Percentiles rank a stretch among this genome's conserved stretches.
Conservation (phyloP, 2,888 invertebrate genomes). For the Toxonevra muliebris region DNA sequence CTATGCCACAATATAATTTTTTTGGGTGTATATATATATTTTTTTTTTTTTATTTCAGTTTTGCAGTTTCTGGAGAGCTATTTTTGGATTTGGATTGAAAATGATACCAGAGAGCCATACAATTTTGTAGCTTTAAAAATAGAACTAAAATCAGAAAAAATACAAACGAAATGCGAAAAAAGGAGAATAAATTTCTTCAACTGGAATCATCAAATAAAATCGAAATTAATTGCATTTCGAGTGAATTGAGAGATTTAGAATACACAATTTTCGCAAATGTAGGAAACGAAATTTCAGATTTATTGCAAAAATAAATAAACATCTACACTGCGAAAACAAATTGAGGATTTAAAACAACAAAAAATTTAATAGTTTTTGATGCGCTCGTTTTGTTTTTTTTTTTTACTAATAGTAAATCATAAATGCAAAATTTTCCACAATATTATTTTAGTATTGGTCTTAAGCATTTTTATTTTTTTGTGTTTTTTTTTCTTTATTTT, state of each 20-base stretch:
- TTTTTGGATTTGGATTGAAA: too few relatives aligned
- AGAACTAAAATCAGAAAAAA: neutral
- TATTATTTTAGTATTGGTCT: too few relatives aligned
- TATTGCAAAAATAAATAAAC: constrained; percentile 5
- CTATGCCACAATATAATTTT: too few relatives aligned
- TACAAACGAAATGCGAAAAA: too few relatives aligned
- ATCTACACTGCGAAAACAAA: constrained; percentile 5
- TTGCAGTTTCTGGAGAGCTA: too few relatives aligned
- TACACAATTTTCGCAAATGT: constrained; percentile 22
- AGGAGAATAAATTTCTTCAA: neutral
- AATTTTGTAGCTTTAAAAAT: constrained; percentile 9
- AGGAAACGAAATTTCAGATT: constrained; percentile 35
- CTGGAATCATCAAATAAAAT: constrained; percentile 12
- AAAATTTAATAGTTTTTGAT: neutral
- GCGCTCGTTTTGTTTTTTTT: constrained; percentile 1
- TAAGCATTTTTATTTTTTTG: too few relatives aligned
- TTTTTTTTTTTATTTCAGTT: too few relatives aligned
- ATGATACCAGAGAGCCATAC: too few relatives aligned
- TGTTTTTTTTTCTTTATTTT: too few relatives aligned
- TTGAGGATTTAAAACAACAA: neutral
- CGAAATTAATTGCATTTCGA: constrained; percentile 39
- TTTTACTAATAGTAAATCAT: too few relatives aligned
- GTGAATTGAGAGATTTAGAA: constrained; percentile 29
- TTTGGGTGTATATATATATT: too few relatives aligned
- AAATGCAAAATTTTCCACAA: too few relatives aligned